A percentile compares a stretch with the other conserved stretches of the same genome.
Conservation (phyloP, 2,113 vertebrate species). For the Gambusia holbrooki region DNA sequence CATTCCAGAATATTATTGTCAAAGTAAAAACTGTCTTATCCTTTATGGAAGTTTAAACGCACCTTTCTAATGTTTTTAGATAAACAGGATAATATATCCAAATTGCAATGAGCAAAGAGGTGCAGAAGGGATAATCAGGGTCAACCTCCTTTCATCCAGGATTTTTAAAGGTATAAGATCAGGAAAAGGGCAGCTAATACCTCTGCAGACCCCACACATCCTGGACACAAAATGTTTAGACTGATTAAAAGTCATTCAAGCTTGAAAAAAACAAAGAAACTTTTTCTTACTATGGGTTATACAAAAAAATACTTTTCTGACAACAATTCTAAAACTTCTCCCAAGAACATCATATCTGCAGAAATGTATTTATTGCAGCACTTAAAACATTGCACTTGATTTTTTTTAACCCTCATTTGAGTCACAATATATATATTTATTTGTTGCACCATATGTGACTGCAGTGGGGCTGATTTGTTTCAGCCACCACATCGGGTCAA, state of each 20-base stretch:
- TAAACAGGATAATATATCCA: too few relatives aligned
- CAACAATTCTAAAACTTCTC: background rate
- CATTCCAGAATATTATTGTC: too few relatives aligned
- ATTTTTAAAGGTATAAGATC: too few relatives aligned
- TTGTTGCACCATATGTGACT: background rate
- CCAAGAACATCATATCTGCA: background rate
- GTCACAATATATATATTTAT: background rate
- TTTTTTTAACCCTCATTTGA: background rate
- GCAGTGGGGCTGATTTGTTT: background rate
- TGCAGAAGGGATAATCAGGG: too few relatives aligned
- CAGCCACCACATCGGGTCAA: background rate
- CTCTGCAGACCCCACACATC: too few relatives aligned
- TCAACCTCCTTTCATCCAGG: too few relatives aligned
- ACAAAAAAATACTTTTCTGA: background rate
- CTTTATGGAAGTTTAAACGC: too few relatives aligned
- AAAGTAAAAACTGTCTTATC: too few relatives aligned
- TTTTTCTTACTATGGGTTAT: background rate
- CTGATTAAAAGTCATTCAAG: background rate
- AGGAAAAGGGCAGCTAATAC: too few relatives aligned
- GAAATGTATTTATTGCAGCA: background rate
- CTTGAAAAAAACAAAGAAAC: background rate
- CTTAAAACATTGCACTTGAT: background rate
- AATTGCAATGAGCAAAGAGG: too few relatives aligned
- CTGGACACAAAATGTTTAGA: too few relatives aligned
- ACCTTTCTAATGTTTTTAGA: too few relatives aligned